Percentiles rank a stretch among this genome's conserved stretches.
phyloP scores from a whole-genome alignment of 2,797 vertebrate species.

The Pangasius mekongensis region DNA sequence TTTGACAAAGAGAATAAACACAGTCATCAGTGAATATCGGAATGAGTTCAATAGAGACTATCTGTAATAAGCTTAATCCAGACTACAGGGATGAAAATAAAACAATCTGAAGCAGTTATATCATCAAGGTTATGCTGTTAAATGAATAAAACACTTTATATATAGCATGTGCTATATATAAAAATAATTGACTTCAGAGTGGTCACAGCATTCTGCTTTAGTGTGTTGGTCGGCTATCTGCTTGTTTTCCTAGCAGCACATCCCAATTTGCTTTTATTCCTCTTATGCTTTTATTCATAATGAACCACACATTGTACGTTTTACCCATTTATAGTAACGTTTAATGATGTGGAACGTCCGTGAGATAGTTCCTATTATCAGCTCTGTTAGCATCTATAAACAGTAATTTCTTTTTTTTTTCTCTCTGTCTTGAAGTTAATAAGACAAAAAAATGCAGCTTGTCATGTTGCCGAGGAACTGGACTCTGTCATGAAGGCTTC shows the following conservation, averaged over 20 bases:
- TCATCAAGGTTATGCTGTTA: not conserved
- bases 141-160: not conserved
- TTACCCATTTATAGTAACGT: not conserved
- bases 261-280: not conserved
- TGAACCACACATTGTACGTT: not conserved
- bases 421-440: not conserved
- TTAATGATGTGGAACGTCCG: not conserved
- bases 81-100: not conserved
- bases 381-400: not conserved
- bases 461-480: not conserved
- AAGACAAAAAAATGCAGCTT: not conserved
- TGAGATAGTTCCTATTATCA: not conserved
- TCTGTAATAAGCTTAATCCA: not conserved
- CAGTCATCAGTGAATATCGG: conserved; percentile 3
- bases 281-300: not conserved
- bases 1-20: not conserved
- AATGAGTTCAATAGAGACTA: not conserved
- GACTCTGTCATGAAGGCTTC: too few species aligned
- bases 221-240: not conserved
- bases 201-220: not conserved
- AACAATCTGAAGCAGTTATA: not conserved
- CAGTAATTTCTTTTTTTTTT: not conserved
- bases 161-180: not conserved
- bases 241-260: not conserved
- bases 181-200: not conserved